Evolutionary conservation across 2,888 invertebrate genomes (phyloP).

Genomic region (Scrobipalpa atriplicella): DNA sequence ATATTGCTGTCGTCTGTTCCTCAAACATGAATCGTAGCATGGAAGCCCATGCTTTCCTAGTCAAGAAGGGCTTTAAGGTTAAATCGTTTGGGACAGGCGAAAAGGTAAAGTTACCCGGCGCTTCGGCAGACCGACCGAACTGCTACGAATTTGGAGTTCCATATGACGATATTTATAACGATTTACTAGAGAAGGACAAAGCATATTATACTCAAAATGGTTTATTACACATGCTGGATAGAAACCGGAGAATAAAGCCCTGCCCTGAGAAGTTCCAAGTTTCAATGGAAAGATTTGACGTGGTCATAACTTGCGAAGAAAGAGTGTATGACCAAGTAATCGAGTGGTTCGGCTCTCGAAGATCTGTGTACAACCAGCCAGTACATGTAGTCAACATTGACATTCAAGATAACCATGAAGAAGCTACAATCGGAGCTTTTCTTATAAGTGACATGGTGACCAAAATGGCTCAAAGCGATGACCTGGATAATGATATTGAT

Average conservation of each 20-base stretch:
- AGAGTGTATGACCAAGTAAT: conserved; percentile 99
- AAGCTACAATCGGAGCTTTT: conserved; percentile 99
- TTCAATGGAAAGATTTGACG: conserved; percentile 94
- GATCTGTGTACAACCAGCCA: conserved; percentile 91
- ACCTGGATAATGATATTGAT: conserved; percentile 98
- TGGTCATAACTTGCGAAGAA: conserved; percentile 98
- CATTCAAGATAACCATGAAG: conserved; percentile 99
- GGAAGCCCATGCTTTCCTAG: conserved; percentile 99
- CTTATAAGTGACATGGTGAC: conserved; percentile 97
- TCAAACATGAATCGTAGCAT: conserved; percentile 99
- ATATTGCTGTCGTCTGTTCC: conserved; percentile 98
- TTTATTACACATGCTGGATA: conserved; percentile 97
- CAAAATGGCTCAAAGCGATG: conserved; percentile 94
- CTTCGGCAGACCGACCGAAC: conserved; percentile 96
- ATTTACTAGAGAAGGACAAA: conserved; percentile 94
- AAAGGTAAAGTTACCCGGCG: conserved; percentile 98
- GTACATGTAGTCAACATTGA: conserved; percentile 99
- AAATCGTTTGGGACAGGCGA: conserved; percentile 97
- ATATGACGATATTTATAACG: conserved; percentile 98
- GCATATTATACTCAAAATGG: conserved; percentile 99
- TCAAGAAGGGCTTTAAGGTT: conserved; percentile 98
- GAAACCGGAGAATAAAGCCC: conserved; percentile 97
- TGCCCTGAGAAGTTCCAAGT: conserved; percentile 97
- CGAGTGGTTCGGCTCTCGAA: conserved; percentile 94
- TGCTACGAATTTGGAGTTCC: conserved; percentile 98